Evolutionary conservation across 1,140 invertebrate species (phyloP).

Genomic region (Periplaneta americana): DNA sequence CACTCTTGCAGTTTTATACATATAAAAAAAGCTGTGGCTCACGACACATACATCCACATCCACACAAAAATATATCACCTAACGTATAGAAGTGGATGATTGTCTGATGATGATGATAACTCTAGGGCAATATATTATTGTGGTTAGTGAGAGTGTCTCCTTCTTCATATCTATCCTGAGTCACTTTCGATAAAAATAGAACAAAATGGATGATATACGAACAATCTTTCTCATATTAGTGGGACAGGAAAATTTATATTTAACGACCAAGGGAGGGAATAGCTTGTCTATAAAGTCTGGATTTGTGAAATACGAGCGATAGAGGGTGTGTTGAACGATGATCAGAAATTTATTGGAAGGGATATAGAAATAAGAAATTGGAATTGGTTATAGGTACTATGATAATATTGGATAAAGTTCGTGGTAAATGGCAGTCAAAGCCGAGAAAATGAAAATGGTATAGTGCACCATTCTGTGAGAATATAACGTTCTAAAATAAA

Average conservation of each 20-base stretch:
- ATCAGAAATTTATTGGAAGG: not conserved
- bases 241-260: not conserved
- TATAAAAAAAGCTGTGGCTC: not conserved
- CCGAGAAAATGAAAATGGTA: no score
- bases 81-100: not conserved
- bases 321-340: not conserved
- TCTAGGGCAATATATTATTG: not conserved
- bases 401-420: not conserved
- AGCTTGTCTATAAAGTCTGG: not conserved
- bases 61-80: not conserved
- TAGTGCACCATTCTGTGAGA: not conserved
- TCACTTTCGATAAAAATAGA: not conserved
- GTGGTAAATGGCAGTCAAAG: not conserved
- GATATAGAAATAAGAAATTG: not conserved
- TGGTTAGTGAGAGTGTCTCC: not conserved
- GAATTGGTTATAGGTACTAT: not conserved
- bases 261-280: not conserved
- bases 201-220: not conserved
- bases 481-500: no score
- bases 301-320: not conserved
- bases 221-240: not conserved
- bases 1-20: not conserved
- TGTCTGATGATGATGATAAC: no score
- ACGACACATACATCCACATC: not conserved
- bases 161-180: not conserved